Conservation (phyloP, 2,797 vertebrate species). For the Hoplostethus atlanticus region DNA sequence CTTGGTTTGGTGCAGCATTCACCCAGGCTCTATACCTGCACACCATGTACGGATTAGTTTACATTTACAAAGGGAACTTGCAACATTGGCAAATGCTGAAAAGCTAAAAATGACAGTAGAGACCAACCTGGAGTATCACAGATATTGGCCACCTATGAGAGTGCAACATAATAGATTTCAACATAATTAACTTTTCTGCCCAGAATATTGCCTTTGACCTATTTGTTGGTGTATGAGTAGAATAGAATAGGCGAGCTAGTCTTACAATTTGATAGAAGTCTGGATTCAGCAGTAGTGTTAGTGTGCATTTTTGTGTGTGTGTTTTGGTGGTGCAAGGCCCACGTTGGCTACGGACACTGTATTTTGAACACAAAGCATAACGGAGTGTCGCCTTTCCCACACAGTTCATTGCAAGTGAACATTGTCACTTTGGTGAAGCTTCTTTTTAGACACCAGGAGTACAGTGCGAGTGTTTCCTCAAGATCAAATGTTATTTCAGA, state of each 20-base stretch:
- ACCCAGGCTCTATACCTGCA: conserved; percentile 18
- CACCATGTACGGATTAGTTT: conserved; percentile 18
- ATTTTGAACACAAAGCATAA: conserved; percentile 62
- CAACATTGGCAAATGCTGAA: conserved; percentile 15
- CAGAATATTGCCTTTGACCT: conserved; percentile 47
- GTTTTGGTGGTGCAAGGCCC: conserved; percentile 62
- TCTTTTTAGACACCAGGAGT: conserved; percentile 45
- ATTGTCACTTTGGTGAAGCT: conserved; percentile 65
- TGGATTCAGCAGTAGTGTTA: conserved; percentile 49
- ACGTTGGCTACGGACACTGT: conserved; percentile 56
- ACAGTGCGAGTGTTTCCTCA: conserved; percentile 64
- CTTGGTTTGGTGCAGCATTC: conserved; percentile 37
- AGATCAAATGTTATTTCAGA: conserved; percentile 61
- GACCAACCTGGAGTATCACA: conserved; percentile 32
- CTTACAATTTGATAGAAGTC: conserved; percentile 31
- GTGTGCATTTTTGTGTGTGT: conserved; percentile 61
- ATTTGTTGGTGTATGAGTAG: conserved; percentile 45
- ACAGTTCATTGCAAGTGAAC: conserved; percentile 57
- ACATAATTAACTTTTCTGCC: conserved; percentile 21
- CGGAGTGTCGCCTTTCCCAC: conserved; percentile 59
- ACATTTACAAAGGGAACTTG: conserved; percentile 62
- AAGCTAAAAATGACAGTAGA: conserved; percentile 30
- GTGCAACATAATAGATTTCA: conserved; percentile 21
- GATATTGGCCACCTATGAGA: conserved; percentile 30
- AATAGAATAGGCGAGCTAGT: conserved; percentile 29